Percentiles rank a stretch among this genome's conserved stretches.
These are phyloP conservation scores for Sinocyclocheilus anshuiensis DNA, from an alignment of 2,113 vertebrate genomes.

Conservation along the genomic window DNA sequence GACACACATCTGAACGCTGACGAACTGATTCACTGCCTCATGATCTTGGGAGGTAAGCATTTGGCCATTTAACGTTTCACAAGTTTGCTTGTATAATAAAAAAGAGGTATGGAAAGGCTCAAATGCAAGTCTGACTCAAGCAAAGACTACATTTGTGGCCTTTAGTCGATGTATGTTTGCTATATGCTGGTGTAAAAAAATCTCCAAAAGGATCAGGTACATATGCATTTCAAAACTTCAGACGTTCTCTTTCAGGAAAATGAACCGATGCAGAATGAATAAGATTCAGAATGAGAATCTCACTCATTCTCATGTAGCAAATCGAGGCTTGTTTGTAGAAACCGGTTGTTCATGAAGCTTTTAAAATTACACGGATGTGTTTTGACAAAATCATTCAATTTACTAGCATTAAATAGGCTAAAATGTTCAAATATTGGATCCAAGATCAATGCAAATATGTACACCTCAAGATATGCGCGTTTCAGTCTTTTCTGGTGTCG, in stretches of 20 bases:
- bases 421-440: neutral
- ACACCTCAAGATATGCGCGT: neutral
- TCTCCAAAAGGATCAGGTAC: neutral
- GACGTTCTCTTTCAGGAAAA: neutral
- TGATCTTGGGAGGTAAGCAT: neutral
- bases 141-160: neutral
- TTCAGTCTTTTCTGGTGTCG: neutral
- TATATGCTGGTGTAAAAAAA: slow-evolving; percentile 17
- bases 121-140: neutral
- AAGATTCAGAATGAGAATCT: neutral
- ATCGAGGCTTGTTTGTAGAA: neutral
- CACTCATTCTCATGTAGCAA: neutral
- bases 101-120: slow-evolving; percentile 4
- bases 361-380: neutral
- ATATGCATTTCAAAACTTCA: neutral
- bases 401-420: neutral
- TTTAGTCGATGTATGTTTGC: neutral
- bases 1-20: slow-evolving; percentile 3
- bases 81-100: neutral
- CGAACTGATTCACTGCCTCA: neutral
- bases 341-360: neutral
- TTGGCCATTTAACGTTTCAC: neutral
- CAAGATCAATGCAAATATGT: neutral
- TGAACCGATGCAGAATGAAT: neutral
- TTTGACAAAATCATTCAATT: neutral